phyloP scores from a whole-genome alignment of 1,140 invertebrate genomes.

The honey bee (Apis mellifera) region DNA sequence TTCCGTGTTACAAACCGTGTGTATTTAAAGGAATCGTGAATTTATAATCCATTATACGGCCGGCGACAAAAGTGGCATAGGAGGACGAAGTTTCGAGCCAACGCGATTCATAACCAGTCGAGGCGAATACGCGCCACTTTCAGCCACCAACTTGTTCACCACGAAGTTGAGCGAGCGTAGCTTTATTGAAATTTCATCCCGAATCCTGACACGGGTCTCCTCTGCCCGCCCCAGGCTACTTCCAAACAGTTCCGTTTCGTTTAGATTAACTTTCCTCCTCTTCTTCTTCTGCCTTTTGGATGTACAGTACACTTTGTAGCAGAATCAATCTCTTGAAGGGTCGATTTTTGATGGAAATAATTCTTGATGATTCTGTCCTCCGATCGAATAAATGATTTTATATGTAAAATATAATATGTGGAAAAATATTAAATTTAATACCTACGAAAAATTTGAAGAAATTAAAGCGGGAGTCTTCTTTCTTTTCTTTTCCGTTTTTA shows the following conservation, averaged over 20 bases:
- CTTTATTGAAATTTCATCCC: constrained; percentile 63
- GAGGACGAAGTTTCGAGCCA: constrained; percentile 15
- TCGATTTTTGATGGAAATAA: no score
- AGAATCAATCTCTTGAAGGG: no score
- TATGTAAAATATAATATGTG: no score
- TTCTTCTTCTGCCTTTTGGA: not conserved
- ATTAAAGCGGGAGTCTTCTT: no score
- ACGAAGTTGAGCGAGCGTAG: constrained; percentile 45
- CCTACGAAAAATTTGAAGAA: no score
- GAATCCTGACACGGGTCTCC: constrained; percentile 24
- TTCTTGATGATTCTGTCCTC: no score
- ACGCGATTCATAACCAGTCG: constrained; percentile 33
- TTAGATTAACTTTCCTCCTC: constrained; percentile 41
- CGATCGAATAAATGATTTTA: no score
- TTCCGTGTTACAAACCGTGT: constrained; percentile 5
- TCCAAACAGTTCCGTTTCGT: not conserved
- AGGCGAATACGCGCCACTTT: constrained; percentile 15
- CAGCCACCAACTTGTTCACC: constrained; percentile 46
- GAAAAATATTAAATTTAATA: no score
- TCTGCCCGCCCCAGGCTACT: constrained; percentile 17
- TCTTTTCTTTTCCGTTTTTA: no score
- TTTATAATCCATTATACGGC: constrained; percentile 37
- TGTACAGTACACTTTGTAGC: no score
- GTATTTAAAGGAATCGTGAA: constrained; percentile 45
- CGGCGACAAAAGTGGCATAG: constrained; percentile 23